Conservation (phyloP, 1,140 invertebrate species). For the Camponotus pennsylvanicus region DNA sequence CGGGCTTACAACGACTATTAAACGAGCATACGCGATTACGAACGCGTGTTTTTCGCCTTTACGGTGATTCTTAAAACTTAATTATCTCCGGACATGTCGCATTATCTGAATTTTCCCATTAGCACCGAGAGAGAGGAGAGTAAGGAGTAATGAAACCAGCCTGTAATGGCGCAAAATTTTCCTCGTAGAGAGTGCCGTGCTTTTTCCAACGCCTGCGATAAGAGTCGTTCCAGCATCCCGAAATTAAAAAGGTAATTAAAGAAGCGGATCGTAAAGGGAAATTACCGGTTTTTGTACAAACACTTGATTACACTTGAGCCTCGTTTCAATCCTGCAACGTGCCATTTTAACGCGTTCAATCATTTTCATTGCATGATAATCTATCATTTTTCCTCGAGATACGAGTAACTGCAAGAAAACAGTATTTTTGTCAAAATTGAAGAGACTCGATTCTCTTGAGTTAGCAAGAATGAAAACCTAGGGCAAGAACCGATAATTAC, state of each 20-base stretch:
- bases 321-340: not conserved
- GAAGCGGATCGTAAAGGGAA: slow-evolving; percentile 16
- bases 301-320: slow-evolving; percentile 15
- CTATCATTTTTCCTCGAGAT: not conserved
- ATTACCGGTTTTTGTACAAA: slow-evolving; percentile 39
- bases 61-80: slow-evolving; percentile 58
- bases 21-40: slow-evolving; percentile 11
- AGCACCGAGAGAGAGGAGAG: slow-evolving; percentile 8
- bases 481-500: not conserved
- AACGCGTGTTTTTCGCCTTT: slow-evolving; percentile 11
- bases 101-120: slow-evolving; percentile 65
- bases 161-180: slow-evolving; percentile 11
- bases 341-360: not conserved
- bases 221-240: not conserved
- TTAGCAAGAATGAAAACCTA: not conserved
- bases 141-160: slow-evolving; percentile 33
- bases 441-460: not conserved
- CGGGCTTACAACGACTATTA: not conserved
- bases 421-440: not conserved
- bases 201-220: slow-evolving; percentile 52
- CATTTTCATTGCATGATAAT: not conserved
- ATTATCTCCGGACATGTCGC: slow-evolving; percentile 48
- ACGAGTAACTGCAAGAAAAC: not conserved
- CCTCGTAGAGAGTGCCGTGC: slow-evolving; percentile 26
- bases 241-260: slow-evolving; percentile 62